These are phyloP conservation scores for Netelia inedita DNA, from an alignment of 2,888 invertebrate genomes.

Conservation along the genomic window DNA sequence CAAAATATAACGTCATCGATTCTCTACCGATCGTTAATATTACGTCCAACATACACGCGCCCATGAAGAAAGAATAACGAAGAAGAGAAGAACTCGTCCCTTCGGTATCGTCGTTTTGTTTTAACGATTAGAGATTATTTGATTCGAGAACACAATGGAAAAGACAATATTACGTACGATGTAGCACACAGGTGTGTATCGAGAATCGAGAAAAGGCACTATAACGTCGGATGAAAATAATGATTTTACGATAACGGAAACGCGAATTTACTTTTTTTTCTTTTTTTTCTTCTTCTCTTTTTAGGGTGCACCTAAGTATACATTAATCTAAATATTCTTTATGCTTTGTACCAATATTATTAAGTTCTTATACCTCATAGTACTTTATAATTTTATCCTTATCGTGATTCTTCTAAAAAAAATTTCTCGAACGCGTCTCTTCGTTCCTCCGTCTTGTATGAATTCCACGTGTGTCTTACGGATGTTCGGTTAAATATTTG, in stretches of 20 bases:
- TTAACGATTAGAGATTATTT: slow-evolving; percentile 1
- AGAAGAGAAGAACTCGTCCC: slow-evolving; percentile 62
- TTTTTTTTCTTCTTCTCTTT: slow-evolving; percentile 9
- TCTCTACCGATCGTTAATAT: slow-evolving; percentile 61
- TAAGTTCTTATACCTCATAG: slow-evolving; percentile 45
- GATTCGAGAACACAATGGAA: slow-evolving; percentile 10
- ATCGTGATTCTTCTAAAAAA: slow-evolving; percentile 48
- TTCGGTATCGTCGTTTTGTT: slow-evolving; percentile 46
- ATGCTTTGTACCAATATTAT: slow-evolving; percentile 64
- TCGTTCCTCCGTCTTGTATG: slow-evolving; percentile 3
- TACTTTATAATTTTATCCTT: not conserved
- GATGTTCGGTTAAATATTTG: slow-evolving; percentile 55
- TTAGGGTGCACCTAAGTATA: slow-evolving; percentile 49
- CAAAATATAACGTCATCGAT: slow-evolving; percentile 68
- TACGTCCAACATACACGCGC: slow-evolving; percentile 62
- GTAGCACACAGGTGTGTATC: slow-evolving; percentile 25
- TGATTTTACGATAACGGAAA: slow-evolving; percentile 22
- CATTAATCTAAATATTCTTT: slow-evolving; percentile 47
- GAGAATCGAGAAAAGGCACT: slow-evolving; percentile 60
- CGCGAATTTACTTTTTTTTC: slow-evolving; percentile 5
- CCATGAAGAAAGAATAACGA: slow-evolving; percentile 1
- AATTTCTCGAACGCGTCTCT: slow-evolving; percentile 13
- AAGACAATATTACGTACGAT: slow-evolving; percentile 21
- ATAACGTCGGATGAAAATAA: slow-evolving; percentile 48
- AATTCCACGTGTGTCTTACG: slow-evolving; percentile 24